A percentile compares a stretch with the other conserved stretches of the same genome.
phyloP scores from a whole-genome alignment of 2,888 invertebrate species.

The Flexamia atlantica region DNA sequence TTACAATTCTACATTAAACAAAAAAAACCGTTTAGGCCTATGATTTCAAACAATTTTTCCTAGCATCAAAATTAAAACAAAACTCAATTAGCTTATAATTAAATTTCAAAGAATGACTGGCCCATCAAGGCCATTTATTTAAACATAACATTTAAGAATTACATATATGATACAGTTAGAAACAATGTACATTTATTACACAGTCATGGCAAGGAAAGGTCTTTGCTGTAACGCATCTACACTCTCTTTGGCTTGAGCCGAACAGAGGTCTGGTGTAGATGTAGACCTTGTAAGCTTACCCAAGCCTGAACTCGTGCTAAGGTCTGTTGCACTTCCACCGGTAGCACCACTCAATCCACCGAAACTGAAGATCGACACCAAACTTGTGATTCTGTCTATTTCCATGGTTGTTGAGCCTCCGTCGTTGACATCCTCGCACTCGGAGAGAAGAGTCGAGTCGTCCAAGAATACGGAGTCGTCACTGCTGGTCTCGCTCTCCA shows the following conservation, averaged over 20 bases:
- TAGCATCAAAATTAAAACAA: too few relatives aligned
- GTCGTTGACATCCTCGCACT: slow-evolving; percentile 69
- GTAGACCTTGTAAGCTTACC: slow-evolving; percentile 75
- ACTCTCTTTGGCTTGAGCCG: slow-evolving; percentile 76
- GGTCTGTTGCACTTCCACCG: slow-evolving; percentile 62
- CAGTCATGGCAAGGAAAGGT: slow-evolving; percentile 78
- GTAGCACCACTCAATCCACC: slow-evolving; percentile 72
- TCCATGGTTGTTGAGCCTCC: slow-evolving; percentile 75
- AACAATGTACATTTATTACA: slow-evolving; percentile 72
- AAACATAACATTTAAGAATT: slow-evolving; percentile 24
- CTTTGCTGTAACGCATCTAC: slow-evolving; percentile 75
- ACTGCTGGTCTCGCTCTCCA: slow-evolving; percentile 66
- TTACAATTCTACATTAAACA: too few relatives aligned
- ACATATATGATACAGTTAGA: slow-evolving; percentile 4
- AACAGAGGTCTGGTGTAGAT: slow-evolving; percentile 78
- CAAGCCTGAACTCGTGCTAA: slow-evolving; percentile 65
- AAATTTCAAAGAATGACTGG: slow-evolving; percentile 22
- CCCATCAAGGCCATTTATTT: slow-evolving; percentile 17
- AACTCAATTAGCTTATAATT: too few relatives aligned
- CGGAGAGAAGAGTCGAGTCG: slow-evolving; percentile 74
- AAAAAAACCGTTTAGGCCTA: slow-evolving; percentile 28
- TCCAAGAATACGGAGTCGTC: slow-evolving; percentile 75
- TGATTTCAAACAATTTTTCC: background rate
- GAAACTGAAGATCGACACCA: slow-evolving; percentile 80
- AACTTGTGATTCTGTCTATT: slow-evolving; percentile 79